Evolutionary conservation across 2,113 vertebrate genomes (phyloP).

Genomic region (Cyphomyrus discorhynchus): DNA sequence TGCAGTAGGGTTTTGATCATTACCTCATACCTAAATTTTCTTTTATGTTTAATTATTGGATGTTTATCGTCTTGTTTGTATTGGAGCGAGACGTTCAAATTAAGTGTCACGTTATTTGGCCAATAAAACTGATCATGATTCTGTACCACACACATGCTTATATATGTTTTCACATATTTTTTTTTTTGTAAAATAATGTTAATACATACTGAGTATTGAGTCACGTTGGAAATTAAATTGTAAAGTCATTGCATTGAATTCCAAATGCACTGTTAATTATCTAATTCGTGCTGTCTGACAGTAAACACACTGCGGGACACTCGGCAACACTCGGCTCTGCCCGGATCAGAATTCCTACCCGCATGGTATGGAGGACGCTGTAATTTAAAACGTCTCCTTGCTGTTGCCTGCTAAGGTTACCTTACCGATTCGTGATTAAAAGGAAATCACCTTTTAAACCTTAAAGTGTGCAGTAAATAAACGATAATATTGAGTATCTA

Average conservation of each 20-base stretch:
- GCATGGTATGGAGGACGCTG: background rate
- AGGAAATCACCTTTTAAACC: background rate
- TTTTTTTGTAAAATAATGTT: background rate
- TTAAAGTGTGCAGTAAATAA: background rate
- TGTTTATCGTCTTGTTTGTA: background rate
- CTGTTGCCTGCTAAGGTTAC: background rate
- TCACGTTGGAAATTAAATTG: background rate
- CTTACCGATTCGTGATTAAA: background rate
- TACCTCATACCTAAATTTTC: background rate
- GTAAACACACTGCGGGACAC: background rate
- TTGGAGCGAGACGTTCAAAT: background rate
- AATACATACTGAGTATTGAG: background rate
- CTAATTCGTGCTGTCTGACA: background rate
- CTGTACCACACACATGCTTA: background rate
- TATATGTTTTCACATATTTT: background rate
- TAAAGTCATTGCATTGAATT: background rate
- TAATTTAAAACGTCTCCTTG: background rate
- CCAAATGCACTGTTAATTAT: background rate
- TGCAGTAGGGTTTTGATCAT: too few relatives aligned
- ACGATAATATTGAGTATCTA: background rate
- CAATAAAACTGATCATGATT: background rate
- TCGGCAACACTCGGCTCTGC: constrained; percentile 10
- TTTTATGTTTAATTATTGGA: background rate
- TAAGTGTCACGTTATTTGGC: background rate
- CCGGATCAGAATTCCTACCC: background rate